Percentiles rank a stretch among this genome's conserved stretches.
These are phyloP conservation scores for Tetrapedia diversipes DNA, from an alignment of 2,888 invertebrate genomes.

Conservation along the genomic window DNA sequence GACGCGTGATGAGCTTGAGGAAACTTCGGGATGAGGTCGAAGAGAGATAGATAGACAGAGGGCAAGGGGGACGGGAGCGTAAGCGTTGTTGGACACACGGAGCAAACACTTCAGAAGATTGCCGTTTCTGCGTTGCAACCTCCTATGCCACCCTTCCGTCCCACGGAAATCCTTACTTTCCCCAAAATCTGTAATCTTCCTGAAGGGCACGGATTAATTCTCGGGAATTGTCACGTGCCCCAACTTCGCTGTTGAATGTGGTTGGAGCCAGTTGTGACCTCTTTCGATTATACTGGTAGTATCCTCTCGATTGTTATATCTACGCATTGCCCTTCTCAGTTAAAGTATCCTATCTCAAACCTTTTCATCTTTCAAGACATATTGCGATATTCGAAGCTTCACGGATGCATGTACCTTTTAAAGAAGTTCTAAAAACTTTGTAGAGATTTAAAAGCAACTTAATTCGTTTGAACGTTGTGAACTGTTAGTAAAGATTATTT, in stretches of 20 bases:
- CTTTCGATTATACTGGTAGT: not conserved
- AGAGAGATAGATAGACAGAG: slow-evolving; percentile 33
- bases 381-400: too few relatives aligned
- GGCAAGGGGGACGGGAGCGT: slow-evolving; percentile 17
- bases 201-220: slow-evolving; percentile 72
- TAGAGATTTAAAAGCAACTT: too few relatives aligned
- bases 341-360: too few relatives aligned
- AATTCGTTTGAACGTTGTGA: too few relatives aligned
- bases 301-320: not conserved
- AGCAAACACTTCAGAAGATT: slow-evolving; percentile 75
- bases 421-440: too few relatives aligned
- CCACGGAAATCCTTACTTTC: slow-evolving; percentile 73
- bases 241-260: slow-evolving; percentile 9
- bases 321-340: too few relatives aligned
- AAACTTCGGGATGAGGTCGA: slow-evolving; percentile 46
- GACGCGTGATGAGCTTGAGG: slow-evolving; percentile 52
- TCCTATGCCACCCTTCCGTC: slow-evolving; percentile 47
- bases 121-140: slow-evolving; percentile 68
- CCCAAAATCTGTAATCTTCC: slow-evolving; percentile 72
- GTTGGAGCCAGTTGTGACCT: slow-evolving; percentile 18
- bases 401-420: too few relatives aligned
- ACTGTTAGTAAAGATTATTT: too few relatives aligned
- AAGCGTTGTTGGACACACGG: slow-evolving; percentile 70
- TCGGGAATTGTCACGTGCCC: slow-evolving; percentile 65
- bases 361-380: too few relatives aligned